phyloP scores from a whole-genome alignment of 2,113 vertebrate species.

The Otolemur garnettii region DNA sequence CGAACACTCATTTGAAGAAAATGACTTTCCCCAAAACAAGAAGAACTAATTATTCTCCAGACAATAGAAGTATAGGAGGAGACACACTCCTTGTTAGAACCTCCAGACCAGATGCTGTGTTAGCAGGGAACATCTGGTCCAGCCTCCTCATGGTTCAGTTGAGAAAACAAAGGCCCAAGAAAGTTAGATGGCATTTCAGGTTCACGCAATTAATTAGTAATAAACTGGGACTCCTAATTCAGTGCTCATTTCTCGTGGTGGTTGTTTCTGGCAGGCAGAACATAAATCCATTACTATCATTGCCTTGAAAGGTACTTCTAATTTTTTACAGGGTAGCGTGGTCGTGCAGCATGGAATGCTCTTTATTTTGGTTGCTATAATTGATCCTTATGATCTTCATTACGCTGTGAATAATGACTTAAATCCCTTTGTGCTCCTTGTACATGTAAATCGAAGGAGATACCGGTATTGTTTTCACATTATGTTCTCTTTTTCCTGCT shows the following conservation, averaged over 20 bases:
- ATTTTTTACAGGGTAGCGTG: conserved; percentile 12
- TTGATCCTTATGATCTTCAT: conserved; percentile 43
- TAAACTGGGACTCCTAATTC: conserved; percentile 53
- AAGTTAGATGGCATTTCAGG: conserved; percentile 44
- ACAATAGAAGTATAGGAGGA: not conserved
- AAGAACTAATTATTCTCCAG: conserved; percentile 2
- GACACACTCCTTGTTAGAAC: not conserved
- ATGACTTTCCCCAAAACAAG: not conserved
- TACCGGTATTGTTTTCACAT: conserved; percentile 78
- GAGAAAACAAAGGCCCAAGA: conserved; percentile 55
- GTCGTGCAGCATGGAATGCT: not conserved
- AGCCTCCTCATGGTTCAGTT: conserved; percentile 29
- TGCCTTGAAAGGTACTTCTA: conserved; percentile 16
- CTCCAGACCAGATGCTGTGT: conserved; percentile 28
- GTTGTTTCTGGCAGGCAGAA: conserved; percentile 31
- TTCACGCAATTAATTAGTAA: conserved; percentile 12
- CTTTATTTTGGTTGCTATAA: conserved; percentile 57
- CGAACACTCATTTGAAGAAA: conserved; percentile 2
- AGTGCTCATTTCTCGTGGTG: conserved; percentile 32
- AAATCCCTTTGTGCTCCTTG: conserved; percentile 57
- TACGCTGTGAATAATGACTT: conserved; percentile 51
- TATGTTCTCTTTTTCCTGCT: conserved; percentile 79
- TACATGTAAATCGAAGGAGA: conserved; percentile 56
- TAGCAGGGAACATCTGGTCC: conserved; percentile 52
- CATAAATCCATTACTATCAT: not conserved